Base-by-base conservation (phyloP, 2,797 vertebrate genomes). In the Oceanodroma leucorhoa region DNA sequence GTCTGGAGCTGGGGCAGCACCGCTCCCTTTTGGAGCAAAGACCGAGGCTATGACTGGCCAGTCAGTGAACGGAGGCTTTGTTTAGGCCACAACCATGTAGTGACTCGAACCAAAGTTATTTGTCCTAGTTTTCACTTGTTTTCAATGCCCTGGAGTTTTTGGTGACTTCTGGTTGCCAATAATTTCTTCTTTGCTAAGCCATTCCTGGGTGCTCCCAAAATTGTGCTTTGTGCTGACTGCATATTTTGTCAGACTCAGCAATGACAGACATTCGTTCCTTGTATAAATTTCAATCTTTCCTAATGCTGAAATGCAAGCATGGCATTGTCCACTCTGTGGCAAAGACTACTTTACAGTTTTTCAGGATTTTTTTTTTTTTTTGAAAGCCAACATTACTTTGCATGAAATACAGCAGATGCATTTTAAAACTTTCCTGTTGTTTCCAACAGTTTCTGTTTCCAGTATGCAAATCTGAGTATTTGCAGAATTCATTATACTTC, bases 401-500 rank as follows among this genome's bases (percentile, higher is more conserved):
- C 57, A 79, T 67, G 15, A 88, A 83, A 92, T 65, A 84, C 11
- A 77, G 43, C 36, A 90, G 41, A 73, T 30, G 71, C 46, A 60
- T 87, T 90, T 89, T 12, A 61, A 91, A 94, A 69, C 26, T 83
- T 90, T 57, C 79, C 24, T 61, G 18, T 87, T 92, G 26, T 69
- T 94, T 92, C 36, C 29, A 62, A 62, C 29, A 55, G 13, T 86
- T 93, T 93, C 36, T 78, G 24, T 70, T 76, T 91, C 50, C 29
- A 60, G 15, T 72, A 88, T 61, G 34, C 27, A 92, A 93, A 90
- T 91, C 67, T 43, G n/a, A 81, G 69, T 86, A 79, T 94, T 93
- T 96, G 61, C 38, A 95, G 83, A 90, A 94, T 89, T 96, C 69
- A 95, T 94, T 89, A 58, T 72, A 70, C 67, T 58, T 93, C 87